These are phyloP conservation scores for Danio tinwini DNA, from an alignment of 2,797 vertebrate species.

Conservation along the genomic window DNA sequence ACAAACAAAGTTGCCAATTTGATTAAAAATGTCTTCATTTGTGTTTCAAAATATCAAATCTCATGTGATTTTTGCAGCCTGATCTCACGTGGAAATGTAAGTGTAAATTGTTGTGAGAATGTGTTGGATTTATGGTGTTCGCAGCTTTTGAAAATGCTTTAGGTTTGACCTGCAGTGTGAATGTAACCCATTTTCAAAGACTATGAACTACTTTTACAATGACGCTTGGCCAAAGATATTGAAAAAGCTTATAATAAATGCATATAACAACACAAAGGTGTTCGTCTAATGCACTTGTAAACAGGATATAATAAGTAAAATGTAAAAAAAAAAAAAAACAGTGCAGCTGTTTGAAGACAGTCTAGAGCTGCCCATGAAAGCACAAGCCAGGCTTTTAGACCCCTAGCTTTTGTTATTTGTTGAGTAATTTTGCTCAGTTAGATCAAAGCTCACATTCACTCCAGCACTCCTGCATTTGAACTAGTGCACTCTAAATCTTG, in stretches of 20 bases:
- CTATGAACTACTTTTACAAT: not conserved
- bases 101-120: too few species aligned
- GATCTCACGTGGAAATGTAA: too few species aligned
- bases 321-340: not conserved
- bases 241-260: not conserved
- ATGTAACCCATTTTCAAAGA: not conserved
- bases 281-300: not conserved
- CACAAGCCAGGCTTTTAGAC: not conserved
- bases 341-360: not conserved
- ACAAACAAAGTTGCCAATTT: too few species aligned
- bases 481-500: slow-evolving; percentile 10
- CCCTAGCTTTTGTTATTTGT: slow-evolving; percentile 35
- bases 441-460: slow-evolving; percentile 28
- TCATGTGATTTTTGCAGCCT: too few species aligned
- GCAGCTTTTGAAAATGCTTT: too few species aligned
- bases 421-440: not conserved
- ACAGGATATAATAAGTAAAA: too few species aligned
- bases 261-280: not conserved
- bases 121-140: too few species aligned
- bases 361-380: not conserved
- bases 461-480: slow-evolving; percentile 12
- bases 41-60: too few species aligned
- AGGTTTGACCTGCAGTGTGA: too few species aligned
- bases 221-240: not conserved
- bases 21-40: too few species aligned